Conservation (phyloP, 2,888 invertebrate species). For the Cremastinae sp. region DNA sequence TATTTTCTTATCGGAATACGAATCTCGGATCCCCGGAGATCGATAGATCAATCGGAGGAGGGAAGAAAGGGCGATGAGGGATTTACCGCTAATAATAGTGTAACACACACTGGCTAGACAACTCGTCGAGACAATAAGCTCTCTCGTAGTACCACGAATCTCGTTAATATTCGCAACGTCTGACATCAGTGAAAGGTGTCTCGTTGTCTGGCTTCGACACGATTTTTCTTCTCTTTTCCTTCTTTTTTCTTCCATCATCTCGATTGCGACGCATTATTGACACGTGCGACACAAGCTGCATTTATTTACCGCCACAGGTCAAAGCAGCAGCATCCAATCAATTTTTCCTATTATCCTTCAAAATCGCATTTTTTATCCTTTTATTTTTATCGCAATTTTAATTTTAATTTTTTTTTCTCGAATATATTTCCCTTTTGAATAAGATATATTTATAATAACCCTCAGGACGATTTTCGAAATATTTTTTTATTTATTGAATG, state of each 20-base stretch:
- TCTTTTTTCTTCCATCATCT: slow-evolving; percentile 4
- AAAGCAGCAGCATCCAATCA: too few species aligned
- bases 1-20: slow-evolving; percentile 19
- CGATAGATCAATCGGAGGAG: slow-evolving; percentile 24
- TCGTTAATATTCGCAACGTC: slow-evolving; percentile 47
- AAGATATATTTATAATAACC: too few species aligned
- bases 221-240: slow-evolving; percentile 16
- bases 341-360: too few species aligned
- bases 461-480: too few species aligned
- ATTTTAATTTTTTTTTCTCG: too few species aligned
- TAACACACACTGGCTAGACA: slow-evolving; percentile 31
- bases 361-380: too few species aligned
- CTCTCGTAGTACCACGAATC: slow-evolving; percentile 25
- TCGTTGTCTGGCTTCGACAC: slow-evolving; percentile 7
- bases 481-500: too few species aligned
- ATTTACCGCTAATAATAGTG: slow-evolving; percentile 44
- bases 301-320: too few species aligned
- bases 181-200: slow-evolving; percentile 34
- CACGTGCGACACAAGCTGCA: too few species aligned
- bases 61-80: neutral
- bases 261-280: slow-evolving; percentile 7
- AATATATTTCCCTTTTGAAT: too few species aligned
- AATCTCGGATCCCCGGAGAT: slow-evolving; percentile 40
- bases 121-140: slow-evolving; percentile 43
- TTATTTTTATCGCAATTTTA: too few species aligned